Evolutionary conservation across 2,113 vertebrate species (phyloP).

Genomic region (Sturnira hondurensis): DNA sequence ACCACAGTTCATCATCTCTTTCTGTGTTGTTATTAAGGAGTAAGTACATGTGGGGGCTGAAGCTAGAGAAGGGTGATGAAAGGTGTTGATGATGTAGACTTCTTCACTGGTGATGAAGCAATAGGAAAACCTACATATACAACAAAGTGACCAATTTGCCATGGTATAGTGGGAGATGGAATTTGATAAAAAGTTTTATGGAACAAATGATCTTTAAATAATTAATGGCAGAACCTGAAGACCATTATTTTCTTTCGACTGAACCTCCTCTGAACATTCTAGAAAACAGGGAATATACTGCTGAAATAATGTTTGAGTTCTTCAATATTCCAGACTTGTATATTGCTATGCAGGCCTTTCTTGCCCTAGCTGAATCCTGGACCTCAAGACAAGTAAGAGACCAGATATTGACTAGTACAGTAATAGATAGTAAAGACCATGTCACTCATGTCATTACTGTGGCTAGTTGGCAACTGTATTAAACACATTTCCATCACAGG

Average conservation of each 20-base stretch:
- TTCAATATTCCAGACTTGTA: slow-evolving; percentile 98
- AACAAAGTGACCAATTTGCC: slow-evolving; percentile 83
- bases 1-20: no score
- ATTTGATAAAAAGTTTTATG: no score
- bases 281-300: slow-evolving; percentile 98
- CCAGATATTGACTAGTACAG: slow-evolving; percentile 94
- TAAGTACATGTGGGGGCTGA: slow-evolving; percentile 97
- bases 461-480: slow-evolving; percentile 75
- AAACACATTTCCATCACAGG: no score
- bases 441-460: slow-evolving; percentile 99
- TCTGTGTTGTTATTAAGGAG: slow-evolving; percentile 96
- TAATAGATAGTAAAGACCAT: slow-evolving; percentile 98
- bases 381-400: slow-evolving; percentile 98
- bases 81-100: slow-evolving; percentile 98
- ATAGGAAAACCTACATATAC: slow-evolving; percentile 97
- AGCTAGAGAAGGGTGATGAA: slow-evolving; percentile 97
- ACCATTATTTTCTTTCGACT: not conserved
- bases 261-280: slow-evolving; percentile 98
- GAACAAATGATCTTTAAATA: no score
- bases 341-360: slow-evolving; percentile 96
- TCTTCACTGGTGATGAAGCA: slow-evolving; percentile 98
- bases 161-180: no score
- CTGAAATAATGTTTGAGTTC: slow-evolving; percentile 99
- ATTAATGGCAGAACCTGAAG: no score
- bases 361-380: slow-evolving; percentile 97